Evolutionary conservation across 2,113 vertebrate species (phyloP), one percentile per base, ranked within the genome.

Genomic region (Lanius collurio): DNA sequence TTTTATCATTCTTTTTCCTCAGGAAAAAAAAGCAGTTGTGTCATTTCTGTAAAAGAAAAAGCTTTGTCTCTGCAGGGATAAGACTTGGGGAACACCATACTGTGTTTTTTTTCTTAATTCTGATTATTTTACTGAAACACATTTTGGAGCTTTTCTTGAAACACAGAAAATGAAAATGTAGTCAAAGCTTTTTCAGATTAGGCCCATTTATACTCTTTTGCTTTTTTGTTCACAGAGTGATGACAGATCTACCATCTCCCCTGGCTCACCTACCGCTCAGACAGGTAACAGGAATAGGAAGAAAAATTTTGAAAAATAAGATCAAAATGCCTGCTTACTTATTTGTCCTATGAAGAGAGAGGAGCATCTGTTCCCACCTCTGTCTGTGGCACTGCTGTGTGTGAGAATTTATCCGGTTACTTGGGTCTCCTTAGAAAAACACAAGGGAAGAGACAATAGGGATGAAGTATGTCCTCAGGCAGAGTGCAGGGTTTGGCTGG

Each of bases 161-260:
- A 20, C 23, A 46, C 14, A 76, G 20, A 13, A 74, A 74, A 62
- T 42, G 49, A 65, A 83, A 90, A 74, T 59, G 20, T 53, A 49
- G 20, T 57, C 30, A 39, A 64, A 65, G 13, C 10, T 84, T 77
- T 84, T 85, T 55, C 81, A 60, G 63, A n/a, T 96, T 78, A 86
- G 76, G 79, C 81, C 21, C 82, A 42, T 60, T 97, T 64, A 83
- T 63, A 39, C 22, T 93, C 44, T 50, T 87, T 30, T 96, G 12
- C 88, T 78, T 97, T 33, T 95, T 87, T 96, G 53, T 97, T 95
- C 70, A 94, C 98, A 99, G 98, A 99, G 98, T 17, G 99, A 99
- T 84, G 98, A 99, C 93, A 97, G 98, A 97, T 95, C 98, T 37
- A 70, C 98, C 28, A 93, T 98, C 62, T 97, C 98, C 63, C 92